Percentiles rank a stretch among this genome's conserved stretches.
Evolutionary conservation across 2,797 vertebrate genomes (phyloP).

Genomic region (Darevskia nairensis): DNA sequence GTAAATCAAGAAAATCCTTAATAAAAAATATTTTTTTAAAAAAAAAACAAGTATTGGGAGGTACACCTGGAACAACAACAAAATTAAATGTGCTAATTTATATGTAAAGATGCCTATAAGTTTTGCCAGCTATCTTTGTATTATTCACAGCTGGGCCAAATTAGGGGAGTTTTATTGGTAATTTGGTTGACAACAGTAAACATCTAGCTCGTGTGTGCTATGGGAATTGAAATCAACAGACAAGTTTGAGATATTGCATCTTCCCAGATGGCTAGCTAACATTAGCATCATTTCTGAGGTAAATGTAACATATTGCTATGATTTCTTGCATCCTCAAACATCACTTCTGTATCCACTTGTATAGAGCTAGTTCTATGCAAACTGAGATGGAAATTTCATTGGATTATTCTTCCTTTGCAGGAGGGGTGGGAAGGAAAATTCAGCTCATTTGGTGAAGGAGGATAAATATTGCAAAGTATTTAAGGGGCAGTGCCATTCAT

Average conservation of each 20-base stretch:
- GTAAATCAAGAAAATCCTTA: too few species aligned
- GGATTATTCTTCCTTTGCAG: too few species aligned
- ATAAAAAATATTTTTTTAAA: too few species aligned
- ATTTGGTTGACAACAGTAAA: constrained; percentile 27
- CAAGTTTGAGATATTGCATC: constrained; percentile 15
- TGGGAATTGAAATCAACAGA: constrained; percentile 23
- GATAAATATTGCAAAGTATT: too few species aligned
- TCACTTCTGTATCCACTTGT: background rate
- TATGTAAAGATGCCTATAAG: constrained; percentile 59
- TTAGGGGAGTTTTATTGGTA: constrained; percentile 53
- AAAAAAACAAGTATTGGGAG: too few species aligned
- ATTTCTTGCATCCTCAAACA: background rate
- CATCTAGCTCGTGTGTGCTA: constrained; percentile 39
- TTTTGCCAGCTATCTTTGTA: constrained; percentile 72
- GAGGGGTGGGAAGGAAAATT: too few species aligned
- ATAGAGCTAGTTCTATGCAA: background rate
- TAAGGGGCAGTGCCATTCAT: too few species aligned
- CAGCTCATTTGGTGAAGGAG: too few species aligned
- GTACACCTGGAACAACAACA: too few species aligned
- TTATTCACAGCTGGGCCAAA: constrained; percentile 60
- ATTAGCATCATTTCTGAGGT: background rate
- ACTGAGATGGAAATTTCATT: background rate
- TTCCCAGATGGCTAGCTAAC: background rate
- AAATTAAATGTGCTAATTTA: constrained; percentile 64
- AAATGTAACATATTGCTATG: background rate